Base-by-base conservation (phyloP, 2,888 invertebrate genomes). In the Petrolisthes cinctipes region DNA sequence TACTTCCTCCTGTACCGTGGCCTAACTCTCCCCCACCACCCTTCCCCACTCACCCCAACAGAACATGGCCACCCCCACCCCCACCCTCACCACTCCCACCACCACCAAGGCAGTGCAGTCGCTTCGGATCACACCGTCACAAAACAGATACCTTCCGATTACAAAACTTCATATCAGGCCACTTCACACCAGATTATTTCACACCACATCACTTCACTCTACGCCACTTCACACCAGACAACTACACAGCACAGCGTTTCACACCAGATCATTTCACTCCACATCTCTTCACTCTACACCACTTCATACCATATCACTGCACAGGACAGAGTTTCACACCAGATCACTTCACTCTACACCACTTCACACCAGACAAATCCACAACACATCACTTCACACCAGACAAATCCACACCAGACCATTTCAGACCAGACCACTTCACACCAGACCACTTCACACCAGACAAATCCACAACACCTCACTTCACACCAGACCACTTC, bases 401-500 rank as follows among this genome's bases (percentile, higher is more conserved):
- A 61, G 3, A 9, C 9, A 1, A 71, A 4, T 7, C 6, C 71
- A 71, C 14, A 14, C 5, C 71, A 71, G 4, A n/a, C 71, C 7
- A 17, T 20, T n/a, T 20, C 71, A 71, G 11, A 71, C 71, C n/a
- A 14, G 17, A 5, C 71, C n/a, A 11, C 71, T n/a, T 71, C 71
- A 71, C 71, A 71, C 5, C 71, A 71, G 9, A 71, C 71, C n/a
- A 71, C 7, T 14, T 71, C 71, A 71, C n/a, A 71, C 71, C 71
- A 71, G 5, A n/a, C n/a, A 71, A 61, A n/a, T 5, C n/a, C n/a
- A 71, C 61, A 61, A 6, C 11, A 71, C 71, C 71, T 17, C n/a
- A 71, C 71, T 71, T 71, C 71, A 71, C 20, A 6, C 4, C 71
- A n/a, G 0, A 71, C 71, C 71, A 71, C 3, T n/a, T 71, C 71